Percentiles rank a stretch among this genome's conserved stretches.
Evolutionary conservation across 1,140 invertebrate species (phyloP).

Genomic region (Campoletis sonorensis): DNA sequence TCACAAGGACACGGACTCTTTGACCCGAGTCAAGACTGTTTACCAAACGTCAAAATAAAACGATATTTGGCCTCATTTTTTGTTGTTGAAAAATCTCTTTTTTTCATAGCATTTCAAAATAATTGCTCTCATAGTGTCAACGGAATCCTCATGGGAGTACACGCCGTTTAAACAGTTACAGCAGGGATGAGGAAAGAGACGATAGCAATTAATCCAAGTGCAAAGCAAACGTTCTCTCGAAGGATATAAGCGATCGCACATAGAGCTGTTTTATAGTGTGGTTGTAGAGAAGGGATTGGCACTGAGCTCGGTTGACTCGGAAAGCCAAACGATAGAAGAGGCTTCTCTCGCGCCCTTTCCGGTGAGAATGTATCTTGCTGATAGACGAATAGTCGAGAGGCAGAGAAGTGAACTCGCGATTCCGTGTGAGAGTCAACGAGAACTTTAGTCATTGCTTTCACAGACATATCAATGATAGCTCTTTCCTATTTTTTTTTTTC

Average conservation of each 20-base stretch:
- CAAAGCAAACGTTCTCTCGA: not conserved
- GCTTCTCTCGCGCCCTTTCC: not conserved
- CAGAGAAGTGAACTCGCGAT: not conserved
- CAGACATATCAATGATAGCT: constrained; percentile 40
- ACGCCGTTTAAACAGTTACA: not conserved
- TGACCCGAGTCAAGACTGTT: too few species aligned
- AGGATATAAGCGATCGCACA: constrained; percentile 1
- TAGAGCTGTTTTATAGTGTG: not conserved
- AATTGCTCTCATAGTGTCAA: too few species aligned
- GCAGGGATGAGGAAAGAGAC: not conserved
- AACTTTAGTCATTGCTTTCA: not conserved
- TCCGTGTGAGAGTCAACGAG: constrained; percentile 2
- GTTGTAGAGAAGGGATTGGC: constrained; percentile 3
- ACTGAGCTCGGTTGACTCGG: constrained; percentile 6
- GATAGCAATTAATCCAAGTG: constrained; percentile 17
- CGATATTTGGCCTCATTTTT: too few species aligned
- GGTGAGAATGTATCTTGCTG: not conserved
- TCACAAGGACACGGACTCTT: too few species aligned
- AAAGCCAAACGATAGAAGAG: not conserved
- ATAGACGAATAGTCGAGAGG: not conserved
- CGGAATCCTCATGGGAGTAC: too few species aligned
- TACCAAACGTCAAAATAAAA: too few species aligned
- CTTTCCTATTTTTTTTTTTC: constrained; percentile 41
- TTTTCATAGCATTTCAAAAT: too few species aligned
- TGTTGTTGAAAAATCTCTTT: too few species aligned